Base-by-base conservation (phyloP, 1,140 invertebrate species). In the Amyelois transitella region DNA sequence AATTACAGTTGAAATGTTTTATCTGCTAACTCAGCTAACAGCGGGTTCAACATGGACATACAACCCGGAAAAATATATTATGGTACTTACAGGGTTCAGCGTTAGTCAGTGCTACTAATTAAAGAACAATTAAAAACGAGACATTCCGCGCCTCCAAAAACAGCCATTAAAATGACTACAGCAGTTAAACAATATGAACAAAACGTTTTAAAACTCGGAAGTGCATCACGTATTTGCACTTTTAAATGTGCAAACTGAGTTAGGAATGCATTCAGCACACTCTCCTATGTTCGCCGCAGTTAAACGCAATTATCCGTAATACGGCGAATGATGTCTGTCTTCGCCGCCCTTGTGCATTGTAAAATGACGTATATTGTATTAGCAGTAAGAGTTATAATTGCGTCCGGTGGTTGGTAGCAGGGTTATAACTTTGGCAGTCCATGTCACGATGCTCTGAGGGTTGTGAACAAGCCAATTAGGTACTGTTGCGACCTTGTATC, bases 241-340 rank as follows among this genome's bases (percentile, higher is more conserved):
- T 45, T 45, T 19, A 45, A 45, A 45, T 45, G 43, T 45, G 43
- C 43, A 19, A 45, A 45, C 43, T 45, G 18, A 45, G 19, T 45
- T 45, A 45, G 43, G 8, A 45, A 45, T 45, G 43, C 43, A 45
- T 45, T 18, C 43, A 45, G 18, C 19, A 17, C 19, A 20, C 43
- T 19, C 43, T 45, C 43, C 43, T 20, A 18, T 19, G 43, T 14
- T 18, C 43, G 18, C 18, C 18, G 18, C 19, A 45, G 43, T 20
- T 45, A 19, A 45, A 45, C 10, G 43, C 43, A 45, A 45, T 45
- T 45, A 20, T 45, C 43, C 10, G 18, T 45, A 45, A 45, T 45
- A 38, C 19, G 43, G 43, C 18, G 43, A 45, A 45, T 45, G 43
- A 45, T 20, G 43, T 6, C 43, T 45, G 43, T 19, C 43, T 45